Percentiles rank a stretch among this genome's conserved stretches.
Conservation (phyloP, 1,140 invertebrate genomes). For the Cylas formicarius region DNA sequence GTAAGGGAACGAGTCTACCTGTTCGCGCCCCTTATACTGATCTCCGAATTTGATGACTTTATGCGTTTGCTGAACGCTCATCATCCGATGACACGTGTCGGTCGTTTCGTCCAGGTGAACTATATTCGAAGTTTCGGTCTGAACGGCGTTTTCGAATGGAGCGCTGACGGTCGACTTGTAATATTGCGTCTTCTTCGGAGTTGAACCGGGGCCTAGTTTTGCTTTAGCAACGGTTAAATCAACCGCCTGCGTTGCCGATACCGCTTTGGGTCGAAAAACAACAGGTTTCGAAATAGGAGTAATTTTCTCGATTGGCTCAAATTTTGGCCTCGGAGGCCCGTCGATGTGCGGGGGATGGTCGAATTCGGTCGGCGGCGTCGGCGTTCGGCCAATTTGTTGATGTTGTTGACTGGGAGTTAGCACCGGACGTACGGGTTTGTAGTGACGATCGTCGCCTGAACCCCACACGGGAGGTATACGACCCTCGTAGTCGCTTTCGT, state of each 20-base stretch:
- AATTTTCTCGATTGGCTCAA: slow-evolving; percentile 50
- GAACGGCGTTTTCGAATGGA: slow-evolving; percentile 52
- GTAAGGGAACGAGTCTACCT: slow-evolving; percentile 47
- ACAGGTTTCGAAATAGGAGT: slow-evolving; percentile 39
- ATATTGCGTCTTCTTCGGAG: slow-evolving; percentile 42
- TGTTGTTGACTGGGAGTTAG: slow-evolving; percentile 46
- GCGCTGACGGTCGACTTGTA: slow-evolving; percentile 49
- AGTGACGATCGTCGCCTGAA: slow-evolving; percentile 48
- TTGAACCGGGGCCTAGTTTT: slow-evolving; percentile 51
- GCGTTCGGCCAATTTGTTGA: slow-evolving; percentile 40
- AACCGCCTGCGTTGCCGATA: slow-evolving; percentile 36
- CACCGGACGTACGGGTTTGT: slow-evolving; percentile 51
- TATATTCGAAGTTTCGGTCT: slow-evolving; percentile 58
- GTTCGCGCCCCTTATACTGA: slow-evolving; percentile 35
- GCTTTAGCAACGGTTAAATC: slow-evolving; percentile 38
- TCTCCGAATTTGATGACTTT: slow-evolving; percentile 59
- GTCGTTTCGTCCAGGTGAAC: slow-evolving; percentile 63
- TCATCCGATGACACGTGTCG: slow-evolving; percentile 54
- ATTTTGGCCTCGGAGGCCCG: slow-evolving; percentile 47
- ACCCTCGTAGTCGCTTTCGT: slow-evolving; percentile 66
- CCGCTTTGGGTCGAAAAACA: slow-evolving; percentile 45
- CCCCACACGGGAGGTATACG: slow-evolving; percentile 57
- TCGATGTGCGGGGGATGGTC: slow-evolving; percentile 45
- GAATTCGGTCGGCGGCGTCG: slow-evolving; percentile 52
- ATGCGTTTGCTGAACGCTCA: slow-evolving; percentile 62